These are phyloP conservation scores for Melanaphis sacchari DNA, from an alignment of 1,140 invertebrate species.

Conservation along the genomic window DNA sequence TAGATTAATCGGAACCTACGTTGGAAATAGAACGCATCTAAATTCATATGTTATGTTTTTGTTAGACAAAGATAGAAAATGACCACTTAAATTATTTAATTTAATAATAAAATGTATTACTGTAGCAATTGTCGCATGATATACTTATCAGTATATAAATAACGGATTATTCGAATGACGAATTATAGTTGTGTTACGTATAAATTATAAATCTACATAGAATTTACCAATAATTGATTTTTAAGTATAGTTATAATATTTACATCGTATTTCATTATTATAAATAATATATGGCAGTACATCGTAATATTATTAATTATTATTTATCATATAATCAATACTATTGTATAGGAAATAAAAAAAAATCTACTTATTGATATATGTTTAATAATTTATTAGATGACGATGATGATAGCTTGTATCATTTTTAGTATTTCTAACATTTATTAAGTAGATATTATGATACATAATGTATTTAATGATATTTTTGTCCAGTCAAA, in stretches of 20 bases:
- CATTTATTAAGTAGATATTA: background rate
- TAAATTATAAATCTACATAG: background rate
- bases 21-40: background rate
- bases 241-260: background rate
- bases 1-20: background rate
- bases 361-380: background rate
- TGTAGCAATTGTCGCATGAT: background rate
- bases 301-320: too few relatives aligned
- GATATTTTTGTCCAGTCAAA: background rate
- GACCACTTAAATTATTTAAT: background rate
- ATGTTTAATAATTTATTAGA: background rate
- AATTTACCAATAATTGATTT: background rate
- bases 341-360: background rate
- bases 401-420: background rate
- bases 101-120: background rate
- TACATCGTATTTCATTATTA: background rate
- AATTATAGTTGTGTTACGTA: background rate
- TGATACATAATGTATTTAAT: background rate
- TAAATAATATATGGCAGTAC: background rate
- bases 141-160: background rate
- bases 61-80: background rate
- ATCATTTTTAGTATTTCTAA: background rate
- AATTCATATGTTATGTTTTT: background rate
- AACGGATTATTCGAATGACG: background rate
- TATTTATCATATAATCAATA: background rate